phyloP scores from a whole-genome alignment of 2,888 invertebrate species.

The Exocentrus adspersus region DNA sequence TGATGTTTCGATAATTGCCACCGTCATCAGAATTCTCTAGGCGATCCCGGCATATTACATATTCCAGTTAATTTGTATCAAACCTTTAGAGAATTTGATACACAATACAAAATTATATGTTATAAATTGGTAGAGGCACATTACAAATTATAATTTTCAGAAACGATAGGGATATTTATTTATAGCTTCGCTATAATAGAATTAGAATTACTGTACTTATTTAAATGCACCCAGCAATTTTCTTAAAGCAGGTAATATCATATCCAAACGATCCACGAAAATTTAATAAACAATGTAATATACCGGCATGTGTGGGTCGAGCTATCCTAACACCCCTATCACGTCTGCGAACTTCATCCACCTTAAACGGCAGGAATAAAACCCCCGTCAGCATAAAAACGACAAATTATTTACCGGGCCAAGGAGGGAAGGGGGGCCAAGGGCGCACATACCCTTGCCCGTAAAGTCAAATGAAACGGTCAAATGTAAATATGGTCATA shows the following conservation, averaged over 20 bases:
- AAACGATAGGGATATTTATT: too few species aligned
- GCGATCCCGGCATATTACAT: neutral
- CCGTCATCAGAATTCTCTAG: neutral
- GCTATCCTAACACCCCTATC: neutral
- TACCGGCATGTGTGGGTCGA: neutral
- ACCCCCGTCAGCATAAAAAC: constrained; percentile 10
- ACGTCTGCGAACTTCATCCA: neutral
- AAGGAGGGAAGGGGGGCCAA: neutral
- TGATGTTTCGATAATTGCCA: neutral
- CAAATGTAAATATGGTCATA: constrained; percentile 11
- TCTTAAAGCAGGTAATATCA: too few species aligned
- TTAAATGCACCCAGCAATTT: too few species aligned
- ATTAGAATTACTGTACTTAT: too few species aligned
- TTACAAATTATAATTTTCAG: too few species aligned
- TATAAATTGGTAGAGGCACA: too few species aligned
- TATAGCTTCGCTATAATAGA: too few species aligned
- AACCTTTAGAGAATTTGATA: neutral
- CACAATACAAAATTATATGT: too few species aligned
- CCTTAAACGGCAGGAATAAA: constrained; percentile 9
- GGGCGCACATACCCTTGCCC: neutral
- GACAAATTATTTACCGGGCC: constrained; percentile 8
- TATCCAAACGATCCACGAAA: neutral
- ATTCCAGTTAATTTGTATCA: neutral
- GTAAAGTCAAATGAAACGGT: constrained; percentile 16
- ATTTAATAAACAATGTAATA: neutral